Base-by-base conservation (phyloP, 2,113 vertebrate genomes). In the Notarius quadriscutis region DNA sequence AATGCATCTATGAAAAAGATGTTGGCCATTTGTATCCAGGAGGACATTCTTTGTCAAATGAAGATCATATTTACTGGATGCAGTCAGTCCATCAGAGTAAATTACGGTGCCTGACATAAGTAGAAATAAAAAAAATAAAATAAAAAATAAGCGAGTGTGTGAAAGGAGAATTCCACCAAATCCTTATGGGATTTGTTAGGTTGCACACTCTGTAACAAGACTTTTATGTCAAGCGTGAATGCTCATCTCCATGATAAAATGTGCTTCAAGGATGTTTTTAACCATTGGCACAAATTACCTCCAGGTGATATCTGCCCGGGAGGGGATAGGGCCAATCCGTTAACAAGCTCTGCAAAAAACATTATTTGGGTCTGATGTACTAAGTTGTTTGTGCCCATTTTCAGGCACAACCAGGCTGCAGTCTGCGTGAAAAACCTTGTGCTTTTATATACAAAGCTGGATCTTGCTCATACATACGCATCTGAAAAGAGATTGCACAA, bases 321-420 rank as follows among this genome's bases (percentile, higher is more conserved):
- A 75, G 72, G 20, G 48, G 20, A 75, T 1, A 50, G 20, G 41
- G 9, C 72, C 72, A 75, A 75, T 51, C 41, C 18, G 25, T 75
- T 75, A 75, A 75, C 72, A 75, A 51, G 72, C 72, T 48, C 71
- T 74, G 71, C 41, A 74, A 7, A 74, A 74, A 72, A 74, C 17
- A 74, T 74, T 74, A 17, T 74, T 41, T 74, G 71, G 34, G 71
- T 48, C 71, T 48, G 48, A 74, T 51, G 20, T 50, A 75, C 72
- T 25, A 75, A 22, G 48, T 10, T 75, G 20, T 75, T 75, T 75
- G 48, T 75, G 20, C 20, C 72, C 20, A 75, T 25, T 75, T 75
- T 75, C 71, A 74, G 18, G 71, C 17, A 48, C 2, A 74, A 20
- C 18, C 18, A 25, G 72, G 48, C 20, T 51, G 41, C 48, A 75